Evolutionary conservation across 2,113 vertebrate genomes (phyloP).

Genomic region (Heteronetta atricapilla): DNA sequence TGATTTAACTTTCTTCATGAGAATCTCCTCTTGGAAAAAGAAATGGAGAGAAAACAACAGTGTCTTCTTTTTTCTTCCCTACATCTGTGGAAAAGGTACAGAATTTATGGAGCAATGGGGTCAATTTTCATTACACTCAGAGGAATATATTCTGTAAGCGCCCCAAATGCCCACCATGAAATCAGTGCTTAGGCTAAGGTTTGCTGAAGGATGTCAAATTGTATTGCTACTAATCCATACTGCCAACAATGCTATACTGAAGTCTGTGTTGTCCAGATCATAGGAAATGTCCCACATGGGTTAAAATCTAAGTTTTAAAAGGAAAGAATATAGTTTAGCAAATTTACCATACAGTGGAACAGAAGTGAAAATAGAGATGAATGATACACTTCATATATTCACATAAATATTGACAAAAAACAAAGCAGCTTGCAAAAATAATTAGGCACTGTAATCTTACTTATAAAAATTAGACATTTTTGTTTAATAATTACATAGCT

Average conservation of each 20-base stretch:
- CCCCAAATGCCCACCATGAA: neutral
- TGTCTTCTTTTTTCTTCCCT: neutral
- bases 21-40: neutral
- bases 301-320: neutral
- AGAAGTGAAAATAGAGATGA: neutral
- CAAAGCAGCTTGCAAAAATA: neutral
- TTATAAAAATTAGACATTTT: neutral
- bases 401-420: neutral
- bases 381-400: neutral
- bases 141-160: neutral
- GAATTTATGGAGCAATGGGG: neutral
- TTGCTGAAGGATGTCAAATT: neutral
- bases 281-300: neutral
- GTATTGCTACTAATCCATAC: neutral
- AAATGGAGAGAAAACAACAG: neutral
- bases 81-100: neutral
- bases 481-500: no score
- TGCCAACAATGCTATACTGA: neutral
- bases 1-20: neutral
- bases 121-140: neutral
- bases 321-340: neutral
- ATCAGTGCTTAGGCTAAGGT: accelerated
- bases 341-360: neutral
- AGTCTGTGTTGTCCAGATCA: neutral
- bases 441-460: neutral